phyloP scores from a whole-genome alignment of 2,797 vertebrate genomes.

The Lemur catta region DNA sequence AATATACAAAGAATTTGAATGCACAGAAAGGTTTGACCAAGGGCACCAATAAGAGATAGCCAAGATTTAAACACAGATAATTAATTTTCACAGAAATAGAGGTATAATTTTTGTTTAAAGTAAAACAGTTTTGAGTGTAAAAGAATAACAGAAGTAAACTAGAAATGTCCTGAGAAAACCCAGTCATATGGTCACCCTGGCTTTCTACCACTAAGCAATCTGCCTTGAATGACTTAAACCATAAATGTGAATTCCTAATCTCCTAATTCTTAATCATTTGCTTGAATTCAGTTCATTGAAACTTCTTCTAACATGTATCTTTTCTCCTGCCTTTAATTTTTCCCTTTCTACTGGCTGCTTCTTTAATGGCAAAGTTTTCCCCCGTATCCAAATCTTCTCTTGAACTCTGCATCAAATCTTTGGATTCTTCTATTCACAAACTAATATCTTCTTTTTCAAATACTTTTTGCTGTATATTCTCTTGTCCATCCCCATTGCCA shows the following conservation, averaged over 20 bases:
- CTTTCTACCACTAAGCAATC: neutral
- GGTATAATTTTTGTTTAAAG: neutral
- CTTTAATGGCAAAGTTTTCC: neutral
- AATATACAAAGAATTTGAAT: neutral
- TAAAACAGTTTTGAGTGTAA: neutral
- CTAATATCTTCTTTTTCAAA: neutral
- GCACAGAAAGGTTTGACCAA: neutral
- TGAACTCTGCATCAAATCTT: neutral
- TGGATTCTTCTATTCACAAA: neutral
- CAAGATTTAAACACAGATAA: neutral
- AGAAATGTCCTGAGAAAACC: neutral
- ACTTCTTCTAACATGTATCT: neutral
- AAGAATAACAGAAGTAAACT: neutral
- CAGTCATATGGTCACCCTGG: neutral
- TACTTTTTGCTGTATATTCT: neutral
- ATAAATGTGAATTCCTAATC: neutral
- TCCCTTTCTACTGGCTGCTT: neutral
- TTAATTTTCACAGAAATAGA: neutral
- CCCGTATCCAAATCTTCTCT: neutral
- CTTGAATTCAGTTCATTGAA: neutral
- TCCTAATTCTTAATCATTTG: neutral
- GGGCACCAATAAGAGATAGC: neutral
- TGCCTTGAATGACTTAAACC: neutral
- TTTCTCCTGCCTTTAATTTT: neutral
- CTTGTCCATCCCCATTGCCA: neutral